Evolutionary conservation across 2,888 invertebrate genomes (phyloP).

Genomic region (Trichogramma dendrolimi): DNA sequence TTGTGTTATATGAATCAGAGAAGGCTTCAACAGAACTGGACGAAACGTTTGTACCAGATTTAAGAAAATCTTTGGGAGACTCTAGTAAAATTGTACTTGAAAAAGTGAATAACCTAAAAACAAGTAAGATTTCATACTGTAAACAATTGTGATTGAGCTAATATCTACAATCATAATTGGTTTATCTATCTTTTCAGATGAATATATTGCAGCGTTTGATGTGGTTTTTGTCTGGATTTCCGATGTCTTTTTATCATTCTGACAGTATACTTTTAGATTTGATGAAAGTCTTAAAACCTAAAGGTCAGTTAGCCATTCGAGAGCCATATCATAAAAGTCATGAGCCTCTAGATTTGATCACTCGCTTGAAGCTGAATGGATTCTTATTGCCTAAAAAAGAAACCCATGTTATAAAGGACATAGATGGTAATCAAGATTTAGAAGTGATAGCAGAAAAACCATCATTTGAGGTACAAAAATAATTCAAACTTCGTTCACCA

Average conservation of each 20-base stretch:
- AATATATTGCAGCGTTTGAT: constrained; percentile 60
- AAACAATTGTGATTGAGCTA: not conserved
- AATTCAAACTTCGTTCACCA: not conserved
- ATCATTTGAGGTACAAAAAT: constrained; percentile 40
- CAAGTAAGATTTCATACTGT: constrained; percentile 54
- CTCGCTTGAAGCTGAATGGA: constrained; percentile 63
- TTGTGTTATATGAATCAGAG: constrained; percentile 18
- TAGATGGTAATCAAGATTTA: constrained; percentile 21
- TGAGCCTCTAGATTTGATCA: constrained; percentile 34
- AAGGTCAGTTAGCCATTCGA: constrained; percentile 58
- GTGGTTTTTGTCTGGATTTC: constrained; percentile 57
- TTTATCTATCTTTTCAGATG: constrained; percentile 49
- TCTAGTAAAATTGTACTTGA: constrained; percentile 58
- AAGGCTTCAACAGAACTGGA: constrained; percentile 11
- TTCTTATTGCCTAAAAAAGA: constrained; percentile 53
- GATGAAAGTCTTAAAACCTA: constrained; percentile 62
- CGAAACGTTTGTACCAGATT: constrained; percentile 53
- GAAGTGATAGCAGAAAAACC: constrained; percentile 45
- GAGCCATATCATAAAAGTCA: constrained; percentile 47
- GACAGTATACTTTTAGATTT: constrained; percentile 56
- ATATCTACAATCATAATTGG: not conserved
- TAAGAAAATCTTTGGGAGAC: constrained; percentile 52
- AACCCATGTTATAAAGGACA: constrained; percentile 11
- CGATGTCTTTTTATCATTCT: constrained; percentile 48
- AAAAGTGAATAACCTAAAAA: constrained; percentile 59